Evolutionary conservation across 2,797 vertebrate species (phyloP).

Genomic region (Sebastes jordani): DNA sequence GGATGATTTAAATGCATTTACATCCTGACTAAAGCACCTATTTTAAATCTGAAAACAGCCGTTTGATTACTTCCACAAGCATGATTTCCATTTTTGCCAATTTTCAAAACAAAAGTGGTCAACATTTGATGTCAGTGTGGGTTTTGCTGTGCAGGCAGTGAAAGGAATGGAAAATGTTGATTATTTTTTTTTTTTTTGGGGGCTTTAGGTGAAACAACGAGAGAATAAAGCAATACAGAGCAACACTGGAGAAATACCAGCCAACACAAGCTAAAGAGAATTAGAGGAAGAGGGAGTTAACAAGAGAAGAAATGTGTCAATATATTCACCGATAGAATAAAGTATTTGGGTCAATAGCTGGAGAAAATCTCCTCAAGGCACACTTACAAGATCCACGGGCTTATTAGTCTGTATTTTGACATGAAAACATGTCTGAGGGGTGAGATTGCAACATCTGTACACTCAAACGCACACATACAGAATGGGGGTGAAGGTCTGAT

Average conservation of each 20-base stretch:
- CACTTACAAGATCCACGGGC: conserved; percentile 12
- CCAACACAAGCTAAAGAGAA: not conserved
- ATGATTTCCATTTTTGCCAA: not conserved
- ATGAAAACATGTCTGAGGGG: conserved; percentile 7
- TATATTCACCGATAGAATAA: conserved; percentile 33
- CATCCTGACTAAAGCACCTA: not conserved
- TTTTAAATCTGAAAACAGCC: not conserved
- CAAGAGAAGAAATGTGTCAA: conserved; percentile 24
- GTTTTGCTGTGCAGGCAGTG: not conserved
- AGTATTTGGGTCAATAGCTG: conserved; percentile 37
- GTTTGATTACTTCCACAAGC: not conserved
- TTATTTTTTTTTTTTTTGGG: not conserved
- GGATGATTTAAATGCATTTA: not conserved
- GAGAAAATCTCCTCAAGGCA: conserved; percentile 35
- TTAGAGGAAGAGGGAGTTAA: not conserved
- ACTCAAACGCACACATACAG: not conserved
- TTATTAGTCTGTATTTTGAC: conserved; percentile 41
- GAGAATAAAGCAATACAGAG: not conserved
- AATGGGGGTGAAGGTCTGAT: not conserved
- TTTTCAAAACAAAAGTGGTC: not conserved
- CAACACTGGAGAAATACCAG: conserved; percentile 8
- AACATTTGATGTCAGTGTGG: not conserved
- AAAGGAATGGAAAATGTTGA: not conserved
- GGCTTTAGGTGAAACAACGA: not conserved
- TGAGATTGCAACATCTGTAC: conserved; percentile 15